phyloP scores from a whole-genome alignment of 2,797 vertebrate species.

The Pogoniulus pusillus region DNA sequence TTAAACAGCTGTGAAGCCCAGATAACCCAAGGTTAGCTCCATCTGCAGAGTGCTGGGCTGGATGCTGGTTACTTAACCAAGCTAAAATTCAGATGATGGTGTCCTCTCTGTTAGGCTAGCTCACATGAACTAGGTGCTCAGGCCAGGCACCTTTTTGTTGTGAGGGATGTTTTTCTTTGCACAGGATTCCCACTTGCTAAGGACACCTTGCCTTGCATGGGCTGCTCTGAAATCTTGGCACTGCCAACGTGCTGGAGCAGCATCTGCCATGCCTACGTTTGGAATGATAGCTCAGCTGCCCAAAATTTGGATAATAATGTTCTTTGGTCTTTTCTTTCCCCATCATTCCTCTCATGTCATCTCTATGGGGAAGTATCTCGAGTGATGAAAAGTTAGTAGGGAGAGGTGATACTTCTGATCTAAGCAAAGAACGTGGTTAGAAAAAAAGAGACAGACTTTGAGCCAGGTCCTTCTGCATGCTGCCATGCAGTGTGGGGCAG shows the following conservation, averaged over 20 bases:
- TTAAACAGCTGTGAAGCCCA: not conserved
- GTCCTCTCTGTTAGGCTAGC: not conserved
- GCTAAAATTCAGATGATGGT: not conserved
- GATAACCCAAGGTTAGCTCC: not conserved
- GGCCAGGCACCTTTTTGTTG: not conserved
- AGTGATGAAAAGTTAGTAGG: not conserved
- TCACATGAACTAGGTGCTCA: not conserved
- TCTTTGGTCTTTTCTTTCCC: conserved; percentile 7
- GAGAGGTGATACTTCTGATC: not conserved
- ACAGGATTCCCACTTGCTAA: not conserved
- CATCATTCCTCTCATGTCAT: not conserved
- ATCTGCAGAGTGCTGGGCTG: not conserved
- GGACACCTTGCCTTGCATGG: not conserved
- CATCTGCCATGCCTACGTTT: not conserved
- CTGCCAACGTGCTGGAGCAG: not conserved
- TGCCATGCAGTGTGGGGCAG: accelerated
- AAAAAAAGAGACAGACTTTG: not conserved
- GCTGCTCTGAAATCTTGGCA: not conserved
- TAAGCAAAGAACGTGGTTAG: not conserved
- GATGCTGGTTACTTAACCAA: not conserved
- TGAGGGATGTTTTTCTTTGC: not conserved
- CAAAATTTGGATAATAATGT: not conserved
- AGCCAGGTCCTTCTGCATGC: not conserved
- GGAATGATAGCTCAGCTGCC: not conserved
- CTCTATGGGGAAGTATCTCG: not conserved